These are phyloP conservation scores for Ashinkailepas kermadecensis DNA, from an alignment of 2,888 invertebrate genomes.

Conservation along the genomic window DNA sequence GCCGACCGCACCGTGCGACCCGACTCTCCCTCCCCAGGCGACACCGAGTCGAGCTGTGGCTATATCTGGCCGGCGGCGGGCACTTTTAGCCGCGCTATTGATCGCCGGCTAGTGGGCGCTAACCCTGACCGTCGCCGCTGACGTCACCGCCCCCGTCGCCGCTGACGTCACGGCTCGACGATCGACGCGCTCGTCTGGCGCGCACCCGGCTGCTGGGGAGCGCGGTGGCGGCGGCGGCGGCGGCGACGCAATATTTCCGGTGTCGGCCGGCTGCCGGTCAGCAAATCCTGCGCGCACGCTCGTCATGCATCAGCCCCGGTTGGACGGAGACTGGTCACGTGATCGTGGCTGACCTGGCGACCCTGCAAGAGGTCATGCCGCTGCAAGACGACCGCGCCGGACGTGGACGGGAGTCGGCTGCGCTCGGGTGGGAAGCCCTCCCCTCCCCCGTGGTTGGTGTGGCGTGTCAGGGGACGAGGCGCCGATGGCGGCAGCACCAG, in stretches of 20 bases:
- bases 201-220: too few species aligned
- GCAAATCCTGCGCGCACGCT: too few species aligned
- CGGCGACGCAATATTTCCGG: background rate
- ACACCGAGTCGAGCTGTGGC: background rate
- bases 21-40: background rate
- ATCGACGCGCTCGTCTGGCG: background rate
- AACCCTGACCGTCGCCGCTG: slow-evolving; percentile 7
- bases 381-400: too few species aligned
- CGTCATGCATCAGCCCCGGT: too few species aligned
- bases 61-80: background rate
- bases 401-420: too few species aligned
- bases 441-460: too few species aligned
- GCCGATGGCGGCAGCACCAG: too few species aligned
- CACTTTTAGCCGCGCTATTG: background rate
- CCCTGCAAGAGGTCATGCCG: too few species aligned
- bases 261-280: background rate
- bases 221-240: background rate
- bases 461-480: too few species aligned
- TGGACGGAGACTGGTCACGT: too few species aligned
- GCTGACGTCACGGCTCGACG: background rate
- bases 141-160: background rate
- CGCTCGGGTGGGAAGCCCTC: too few species aligned
- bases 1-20: background rate
- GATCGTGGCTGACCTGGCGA: too few species aligned
- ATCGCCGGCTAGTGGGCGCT: background rate